phyloP scores from a whole-genome alignment of 2,888 invertebrate species.

The Sycophila texana region DNA sequence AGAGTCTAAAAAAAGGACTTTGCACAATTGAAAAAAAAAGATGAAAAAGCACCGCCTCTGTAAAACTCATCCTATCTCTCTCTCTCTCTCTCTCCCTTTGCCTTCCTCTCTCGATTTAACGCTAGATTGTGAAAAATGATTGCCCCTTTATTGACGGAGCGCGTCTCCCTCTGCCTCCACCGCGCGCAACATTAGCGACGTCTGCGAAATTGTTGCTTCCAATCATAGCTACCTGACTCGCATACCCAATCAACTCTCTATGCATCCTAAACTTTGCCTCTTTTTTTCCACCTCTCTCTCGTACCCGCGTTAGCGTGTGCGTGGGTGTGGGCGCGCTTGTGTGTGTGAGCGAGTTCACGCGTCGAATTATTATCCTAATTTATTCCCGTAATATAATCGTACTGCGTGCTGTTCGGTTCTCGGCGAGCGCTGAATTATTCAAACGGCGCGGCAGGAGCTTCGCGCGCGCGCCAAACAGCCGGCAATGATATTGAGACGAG shows the following conservation, averaged over 20 bases:
- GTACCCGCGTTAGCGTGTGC: neutral
- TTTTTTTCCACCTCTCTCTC: constrained; percentile 35
- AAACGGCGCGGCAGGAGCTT: constrained; percentile 33
- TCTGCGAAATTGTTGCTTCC: constrained; percentile 66
- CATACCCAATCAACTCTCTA: constrained; percentile 58
- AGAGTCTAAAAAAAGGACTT: no score
- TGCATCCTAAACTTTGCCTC: constrained; percentile 53
- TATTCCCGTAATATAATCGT: constrained; percentile 53
- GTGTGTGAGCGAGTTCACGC: neutral
- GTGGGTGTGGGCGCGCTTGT: neutral
- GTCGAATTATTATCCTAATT: constrained; percentile 54
- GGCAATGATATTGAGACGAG: constrained; percentile 51
- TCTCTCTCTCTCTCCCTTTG: constrained; percentile 37
- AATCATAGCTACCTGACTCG: constrained; percentile 67
- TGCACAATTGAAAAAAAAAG: no score
- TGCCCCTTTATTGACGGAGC: constrained; percentile 64
- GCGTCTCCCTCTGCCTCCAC: constrained; percentile 45
- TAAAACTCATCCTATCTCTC: no score
- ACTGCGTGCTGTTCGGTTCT: constrained; percentile 6
- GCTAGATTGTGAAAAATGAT: constrained; percentile 71
- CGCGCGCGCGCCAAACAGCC: constrained; percentile 21
- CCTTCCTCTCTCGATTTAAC: constrained; percentile 50
- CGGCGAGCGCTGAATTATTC: constrained; percentile 45
- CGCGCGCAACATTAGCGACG: constrained; percentile 64
- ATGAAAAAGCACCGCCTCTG: no score